Conservation (phyloP, 2,113 vertebrate genomes). For the Oreochromis aureus region DNA sequence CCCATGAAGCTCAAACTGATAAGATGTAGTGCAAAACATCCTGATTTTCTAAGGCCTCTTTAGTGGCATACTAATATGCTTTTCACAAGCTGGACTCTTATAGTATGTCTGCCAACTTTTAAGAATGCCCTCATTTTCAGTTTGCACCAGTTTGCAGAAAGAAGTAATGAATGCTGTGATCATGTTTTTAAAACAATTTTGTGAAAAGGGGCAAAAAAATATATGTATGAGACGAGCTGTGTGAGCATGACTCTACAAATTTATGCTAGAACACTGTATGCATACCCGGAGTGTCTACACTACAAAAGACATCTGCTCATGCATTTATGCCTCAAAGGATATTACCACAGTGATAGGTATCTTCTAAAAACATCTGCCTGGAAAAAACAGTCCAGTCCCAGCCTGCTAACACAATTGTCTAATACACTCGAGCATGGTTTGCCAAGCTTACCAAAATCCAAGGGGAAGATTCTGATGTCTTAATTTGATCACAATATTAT, state of each 20-base stretch:
- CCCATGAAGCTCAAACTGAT: not conserved
- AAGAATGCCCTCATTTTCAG: not conserved
- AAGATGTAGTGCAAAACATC: not conserved
- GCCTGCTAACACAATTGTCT: conserved; percentile 38
- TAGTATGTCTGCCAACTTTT: not conserved
- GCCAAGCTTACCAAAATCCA: conserved; percentile 12
- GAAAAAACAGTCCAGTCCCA: conserved; percentile 22
- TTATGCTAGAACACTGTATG: not conserved
- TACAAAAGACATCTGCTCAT: conserved; percentile 48
- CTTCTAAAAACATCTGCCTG: conserved; percentile 46
- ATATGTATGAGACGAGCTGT: not conserved
- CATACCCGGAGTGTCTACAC: not conserved
- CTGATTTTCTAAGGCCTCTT: not conserved
- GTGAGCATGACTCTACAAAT: not conserved
- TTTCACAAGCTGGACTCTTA: not conserved
- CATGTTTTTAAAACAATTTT: not conserved
- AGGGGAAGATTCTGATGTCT: conserved; percentile 28
- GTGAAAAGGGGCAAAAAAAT: not conserved
- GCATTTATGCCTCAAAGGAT: conserved; percentile 41
- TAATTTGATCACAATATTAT: conserved; percentile 40
- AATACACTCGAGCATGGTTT: conserved; percentile 9
- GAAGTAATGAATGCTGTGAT: not conserved
- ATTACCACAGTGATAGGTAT: conserved; percentile 38
- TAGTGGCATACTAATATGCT: not conserved
- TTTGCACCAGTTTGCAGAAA: not conserved